Conservation (phyloP, 2,888 invertebrate genomes). For the Ophion ventricosus region DNA sequence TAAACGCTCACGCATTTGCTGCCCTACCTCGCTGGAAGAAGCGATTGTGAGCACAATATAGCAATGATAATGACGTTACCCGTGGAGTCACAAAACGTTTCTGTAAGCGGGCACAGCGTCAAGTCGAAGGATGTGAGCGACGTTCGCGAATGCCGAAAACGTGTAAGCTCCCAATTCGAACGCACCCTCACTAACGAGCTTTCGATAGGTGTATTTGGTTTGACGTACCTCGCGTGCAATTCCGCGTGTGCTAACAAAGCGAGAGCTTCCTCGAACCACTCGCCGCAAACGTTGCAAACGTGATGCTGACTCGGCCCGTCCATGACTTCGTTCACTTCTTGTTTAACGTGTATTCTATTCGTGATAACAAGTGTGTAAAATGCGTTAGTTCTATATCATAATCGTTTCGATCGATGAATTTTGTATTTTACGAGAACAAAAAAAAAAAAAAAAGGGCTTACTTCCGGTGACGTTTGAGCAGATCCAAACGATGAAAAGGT, state of each 20-base stretch:
- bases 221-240: slow-evolving; percentile 87
- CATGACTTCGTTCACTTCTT: slow-evolving; percentile 77
- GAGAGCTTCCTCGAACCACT: slow-evolving; percentile 90
- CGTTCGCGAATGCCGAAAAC: too few relatives aligned
- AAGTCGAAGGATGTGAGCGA: too few relatives aligned
- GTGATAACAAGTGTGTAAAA: neutral
- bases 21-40: too few relatives aligned
- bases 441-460: slow-evolving; percentile 67
- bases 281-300: slow-evolving; percentile 92
- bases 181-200: neutral
- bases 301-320: slow-evolving; percentile 84
- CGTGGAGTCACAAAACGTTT: too few relatives aligned
- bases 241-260: slow-evolving; percentile 92
- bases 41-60: too few relatives aligned
- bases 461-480: slow-evolving; percentile 89
- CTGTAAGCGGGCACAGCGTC: too few relatives aligned
- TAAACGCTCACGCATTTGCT: too few relatives aligned
- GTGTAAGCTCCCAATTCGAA: too few relatives aligned
- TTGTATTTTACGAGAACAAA: slow-evolving; percentile 5
- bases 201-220: neutral
- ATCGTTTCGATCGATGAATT: neutral
- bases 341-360: slow-evolving; percentile 80
- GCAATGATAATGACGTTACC: too few relatives aligned
- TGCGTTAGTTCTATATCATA: neutral
- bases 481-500: slow-evolving; percentile 91